A percentile compares a stretch with the other conserved stretches of the same genome.
phyloP scores from a whole-genome alignment of 2,113 vertebrate genomes.

The Connochaetes taurinus region DNA sequence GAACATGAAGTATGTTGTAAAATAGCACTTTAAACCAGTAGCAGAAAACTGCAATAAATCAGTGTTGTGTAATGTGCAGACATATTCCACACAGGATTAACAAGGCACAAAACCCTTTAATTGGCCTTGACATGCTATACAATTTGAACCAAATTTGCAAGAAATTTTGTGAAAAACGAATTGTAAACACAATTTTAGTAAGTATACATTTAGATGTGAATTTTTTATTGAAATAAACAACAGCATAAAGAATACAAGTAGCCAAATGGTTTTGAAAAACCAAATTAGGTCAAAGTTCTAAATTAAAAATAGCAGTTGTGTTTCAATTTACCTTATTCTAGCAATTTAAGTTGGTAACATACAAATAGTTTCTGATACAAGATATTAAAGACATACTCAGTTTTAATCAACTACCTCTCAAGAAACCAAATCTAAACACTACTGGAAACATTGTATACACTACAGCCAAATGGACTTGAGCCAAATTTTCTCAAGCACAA shows the following conservation, averaged over 20 bases:
- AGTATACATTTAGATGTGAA: conserved; percentile 95
- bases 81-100: conserved; percentile 82
- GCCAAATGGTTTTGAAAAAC: conserved; percentile 93
- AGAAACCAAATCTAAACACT: conserved; percentile 93
- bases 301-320: conserved; percentile 86
- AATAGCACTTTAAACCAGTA: conserved; percentile 82
- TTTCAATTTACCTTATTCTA: conserved; percentile 88
- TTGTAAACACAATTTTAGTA: conserved; percentile 98
- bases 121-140: conserved; percentile 83
- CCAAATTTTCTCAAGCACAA: conserved; percentile 88
- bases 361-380: conserved; percentile 95
- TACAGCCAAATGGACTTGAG: conserved; percentile 91
- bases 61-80: conserved; percentile 82
- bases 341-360: conserved; percentile 93
- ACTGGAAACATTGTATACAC: conserved; percentile 92
- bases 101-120: conserved; percentile 86
- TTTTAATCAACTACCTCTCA: conserved; percentile 89
- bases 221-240: conserved; percentile 99
- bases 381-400: conserved; percentile 88
- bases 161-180: conserved; percentile 97
- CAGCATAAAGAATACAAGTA: conserved; percentile 98
- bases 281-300: conserved; percentile 86
- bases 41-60: conserved; percentile 83
- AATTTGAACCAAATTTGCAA: conserved; percentile 96
- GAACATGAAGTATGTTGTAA: conserved; percentile 81